A percentile compares a stretch with the other conserved stretches of the same genome.
Conservation (phyloP, 1,140 invertebrate species). For the Drosophila tristis region DNA sequence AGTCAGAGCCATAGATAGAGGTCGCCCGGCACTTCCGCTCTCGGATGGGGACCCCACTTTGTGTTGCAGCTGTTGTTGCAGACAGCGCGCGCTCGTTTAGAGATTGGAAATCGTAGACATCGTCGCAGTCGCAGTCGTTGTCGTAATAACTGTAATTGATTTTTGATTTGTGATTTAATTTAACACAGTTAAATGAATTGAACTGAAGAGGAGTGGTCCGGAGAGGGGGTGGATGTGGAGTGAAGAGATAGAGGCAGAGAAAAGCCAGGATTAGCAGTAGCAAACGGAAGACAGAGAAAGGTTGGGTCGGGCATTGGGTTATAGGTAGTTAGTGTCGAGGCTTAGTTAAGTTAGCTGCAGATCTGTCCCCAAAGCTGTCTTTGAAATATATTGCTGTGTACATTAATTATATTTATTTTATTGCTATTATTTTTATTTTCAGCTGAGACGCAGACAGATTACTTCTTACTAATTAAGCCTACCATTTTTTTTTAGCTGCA, state of each 20-base stretch:
- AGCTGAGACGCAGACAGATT: neutral
- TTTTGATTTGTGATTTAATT: slow-evolving; percentile 84
- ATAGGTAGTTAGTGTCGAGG: slow-evolving; percentile 10
- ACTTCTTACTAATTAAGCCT: neutral
- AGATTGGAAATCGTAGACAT: slow-evolving; percentile 80
- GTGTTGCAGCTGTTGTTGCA: slow-evolving; percentile 21
- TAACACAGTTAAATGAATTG: slow-evolving; percentile 82
- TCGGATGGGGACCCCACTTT: slow-evolving; percentile 11
- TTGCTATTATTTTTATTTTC: neutral
- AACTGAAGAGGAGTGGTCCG: slow-evolving; percentile 29
- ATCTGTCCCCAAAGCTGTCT: neutral
- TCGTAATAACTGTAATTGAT: slow-evolving; percentile 83
- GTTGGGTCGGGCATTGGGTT: neutral
- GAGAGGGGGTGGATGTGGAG: neutral
- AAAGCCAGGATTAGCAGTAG: neutral
- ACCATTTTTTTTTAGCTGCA: neutral
- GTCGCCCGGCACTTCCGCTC: slow-evolving; percentile 33
- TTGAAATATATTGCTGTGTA: slow-evolving; percentile 13
- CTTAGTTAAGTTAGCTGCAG: slow-evolving; percentile 11
- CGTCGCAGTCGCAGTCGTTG: slow-evolving; percentile 67
- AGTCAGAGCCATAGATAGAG: slow-evolving; percentile 46
- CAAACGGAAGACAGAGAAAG: neutral
- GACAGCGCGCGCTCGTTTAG: slow-evolving; percentile 63
- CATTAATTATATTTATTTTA: neutral
- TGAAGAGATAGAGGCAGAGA: neutral